phyloP scores from a whole-genome alignment of 2,113 vertebrate genomes.

The Otis tarda region DNA sequence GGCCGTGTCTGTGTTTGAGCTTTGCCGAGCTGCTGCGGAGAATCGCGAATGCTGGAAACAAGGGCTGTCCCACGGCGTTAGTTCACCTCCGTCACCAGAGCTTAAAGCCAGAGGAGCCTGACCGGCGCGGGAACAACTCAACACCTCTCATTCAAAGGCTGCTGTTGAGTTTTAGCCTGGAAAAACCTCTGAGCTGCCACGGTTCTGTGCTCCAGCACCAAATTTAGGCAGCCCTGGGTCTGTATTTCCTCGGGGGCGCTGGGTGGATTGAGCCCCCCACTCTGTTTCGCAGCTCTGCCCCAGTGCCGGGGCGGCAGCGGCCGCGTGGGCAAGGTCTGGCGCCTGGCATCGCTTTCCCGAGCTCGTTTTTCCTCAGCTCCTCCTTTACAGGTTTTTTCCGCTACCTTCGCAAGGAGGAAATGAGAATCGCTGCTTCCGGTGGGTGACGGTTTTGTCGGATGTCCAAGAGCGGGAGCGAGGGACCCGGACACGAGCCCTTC shows the following conservation, averaged over 20 bases:
- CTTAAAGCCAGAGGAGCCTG: neutral
- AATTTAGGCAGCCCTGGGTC: neutral
- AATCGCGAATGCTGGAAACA: neutral
- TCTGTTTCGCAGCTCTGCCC: neutral
- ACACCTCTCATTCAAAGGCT: neutral
- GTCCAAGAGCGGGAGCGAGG: neutral
- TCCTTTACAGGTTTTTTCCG: neutral
- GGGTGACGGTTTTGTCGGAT: neutral
- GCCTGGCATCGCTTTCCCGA: neutral
- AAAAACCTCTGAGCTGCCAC: neutral
- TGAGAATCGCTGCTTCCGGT: neutral
- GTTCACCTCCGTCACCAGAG: neutral
- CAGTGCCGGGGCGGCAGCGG: rapidly evolving
- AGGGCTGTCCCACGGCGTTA: neutral
- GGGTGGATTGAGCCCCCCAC: rapidly evolving
- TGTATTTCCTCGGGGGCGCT: neutral
- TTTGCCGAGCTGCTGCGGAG: neutral
- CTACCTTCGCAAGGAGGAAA: neutral
- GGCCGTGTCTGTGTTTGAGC: neutral
- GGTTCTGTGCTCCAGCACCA: neutral
- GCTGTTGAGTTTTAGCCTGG: neutral
- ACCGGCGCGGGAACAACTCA: rapidly evolving
- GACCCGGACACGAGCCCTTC: rapidly evolving
- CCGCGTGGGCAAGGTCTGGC: rapidly evolving
- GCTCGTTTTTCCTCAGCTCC: neutral